Base-by-base conservation (phyloP, 2,888 invertebrate species). In the Dugesia japonica region DNA sequence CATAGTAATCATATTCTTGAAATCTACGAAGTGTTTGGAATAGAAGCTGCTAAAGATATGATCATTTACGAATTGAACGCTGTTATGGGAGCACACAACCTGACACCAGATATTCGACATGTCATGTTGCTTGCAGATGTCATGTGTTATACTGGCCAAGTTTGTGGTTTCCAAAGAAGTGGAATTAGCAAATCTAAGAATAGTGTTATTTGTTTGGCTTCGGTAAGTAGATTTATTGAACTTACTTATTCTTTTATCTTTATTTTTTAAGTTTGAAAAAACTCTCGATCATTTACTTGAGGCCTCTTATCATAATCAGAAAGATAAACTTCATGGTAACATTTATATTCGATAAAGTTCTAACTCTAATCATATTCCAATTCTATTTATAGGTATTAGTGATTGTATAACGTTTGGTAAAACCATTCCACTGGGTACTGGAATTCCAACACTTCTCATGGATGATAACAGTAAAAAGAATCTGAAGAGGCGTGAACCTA, bases 151-250 rank as follows among this genome's bases (percentile, higher is more conserved):
- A 84, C 83, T 84, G 98, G 98, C 0, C 94, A 98, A 87, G 94
- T 98, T 73, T 87, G 95, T 74, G 98, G 98, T 79, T 97, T 98
- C 83, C 98, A 97, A 0, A 87, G 98, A 15, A 92, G 94, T 86
- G 98, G 98, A 0, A 87, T 99, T 81, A 93, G 94, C 0, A 91
- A 95, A 86, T 98, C 98, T 94, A 95, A 97, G 85, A 97, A 98
- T 85, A 94, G 94, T 79, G 94, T 97, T 28, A 89, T 98, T 77
- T 95, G 97, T 88, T 87, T 98, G 82, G 98, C 98, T 77, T 98
- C 97, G 81, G 90, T 91, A 86, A 88, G 88, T 85, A n/a, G n/a
- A n/a, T n/a, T n/a, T n/a, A n/a, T n/a, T n/a, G n/a, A n/a, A n/a
- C n/a, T n/a, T n/a, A n/a, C n/a, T n/a, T n/a, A n/a, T n/a, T n/a